Conservation (phyloP, 1,140 invertebrate genomes). For the Cotesia vestalis region DNA sequence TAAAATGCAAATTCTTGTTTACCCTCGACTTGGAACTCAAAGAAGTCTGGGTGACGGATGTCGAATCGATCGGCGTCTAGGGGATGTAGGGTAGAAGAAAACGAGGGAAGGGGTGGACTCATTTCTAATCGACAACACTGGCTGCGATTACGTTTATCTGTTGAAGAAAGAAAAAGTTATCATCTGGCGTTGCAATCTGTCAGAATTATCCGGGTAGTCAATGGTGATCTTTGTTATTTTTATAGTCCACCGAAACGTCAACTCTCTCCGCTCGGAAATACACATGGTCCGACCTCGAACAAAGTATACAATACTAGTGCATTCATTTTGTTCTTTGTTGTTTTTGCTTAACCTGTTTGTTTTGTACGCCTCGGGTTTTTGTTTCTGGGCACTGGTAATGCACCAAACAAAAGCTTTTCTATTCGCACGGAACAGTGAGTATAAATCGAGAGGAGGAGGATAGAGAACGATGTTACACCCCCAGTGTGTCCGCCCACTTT, state of each 20-base stretch:
- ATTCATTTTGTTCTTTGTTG: background rate
- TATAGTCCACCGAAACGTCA: background rate
- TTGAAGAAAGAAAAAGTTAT: too few species aligned
- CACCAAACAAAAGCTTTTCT: constrained; percentile 15
- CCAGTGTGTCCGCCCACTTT: constrained; percentile 20
- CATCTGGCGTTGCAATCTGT: background rate
- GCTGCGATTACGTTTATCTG: too few species aligned
- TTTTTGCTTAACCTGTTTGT: constrained; percentile 1
- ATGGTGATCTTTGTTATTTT: constrained; percentile 7
- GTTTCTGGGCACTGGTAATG: constrained; percentile 9
- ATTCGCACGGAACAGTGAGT: constrained; percentile 27
- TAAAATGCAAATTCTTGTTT: too few species aligned
- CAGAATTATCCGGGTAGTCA: background rate
- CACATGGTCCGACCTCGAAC: background rate
- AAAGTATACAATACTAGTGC: constrained; percentile 4
- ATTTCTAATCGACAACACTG: too few species aligned
- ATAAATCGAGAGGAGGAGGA: constrained; percentile 25
- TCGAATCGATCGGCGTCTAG: too few species aligned
- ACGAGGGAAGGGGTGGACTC: too few species aligned
- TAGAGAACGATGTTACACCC: constrained; percentile 20
- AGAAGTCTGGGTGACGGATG: too few species aligned
- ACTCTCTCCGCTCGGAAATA: background rate
- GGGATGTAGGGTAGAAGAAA: too few species aligned
- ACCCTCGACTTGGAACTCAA: too few species aligned
- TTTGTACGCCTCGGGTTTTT: constrained; percentile 12